Conservation (phyloP, 2,797 vertebrate species). For the Squalus acanthias region DNA sequence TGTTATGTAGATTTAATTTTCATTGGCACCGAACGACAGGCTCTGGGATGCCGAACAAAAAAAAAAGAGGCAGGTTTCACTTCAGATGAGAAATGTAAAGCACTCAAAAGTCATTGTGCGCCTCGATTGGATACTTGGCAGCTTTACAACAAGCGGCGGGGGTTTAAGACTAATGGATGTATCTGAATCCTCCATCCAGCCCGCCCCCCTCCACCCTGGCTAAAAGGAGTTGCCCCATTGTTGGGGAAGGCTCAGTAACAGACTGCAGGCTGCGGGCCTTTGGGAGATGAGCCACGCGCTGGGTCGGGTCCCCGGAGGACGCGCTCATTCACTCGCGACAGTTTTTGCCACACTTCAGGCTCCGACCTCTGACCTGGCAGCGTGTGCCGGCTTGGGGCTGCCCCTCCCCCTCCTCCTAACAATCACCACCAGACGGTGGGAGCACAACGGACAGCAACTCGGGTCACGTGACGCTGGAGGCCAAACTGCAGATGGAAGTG, state of each 20-base stretch:
- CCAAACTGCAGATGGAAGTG: conserved; percentile 13
- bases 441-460: background rate
- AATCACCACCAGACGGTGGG: background rate
- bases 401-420: background rate
- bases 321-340: background rate
- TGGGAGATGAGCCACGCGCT: background rate
- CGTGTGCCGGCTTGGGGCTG: background rate
- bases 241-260: background rate
- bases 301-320: background rate
- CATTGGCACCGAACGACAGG: background rate
- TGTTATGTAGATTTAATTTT: conserved; percentile 27
- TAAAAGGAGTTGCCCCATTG: background rate
- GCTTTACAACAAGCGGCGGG: background rate
- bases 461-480: background rate
- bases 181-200: background rate
- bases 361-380: conserved; percentile 21
- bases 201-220: background rate
- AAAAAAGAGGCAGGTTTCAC: background rate
- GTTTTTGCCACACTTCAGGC: conserved; percentile 24
- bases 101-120: conserved; percentile 4
- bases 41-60: background rate
- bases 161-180: conserved; percentile 23
- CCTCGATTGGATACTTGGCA: conserved; percentile 20
- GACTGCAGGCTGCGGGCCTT: conserved; percentile 5
- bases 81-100: background rate